These are phyloP conservation scores for Drosophila bipectinata DNA, from an alignment of 1,140 invertebrate genomes.

Conservation along the genomic window DNA sequence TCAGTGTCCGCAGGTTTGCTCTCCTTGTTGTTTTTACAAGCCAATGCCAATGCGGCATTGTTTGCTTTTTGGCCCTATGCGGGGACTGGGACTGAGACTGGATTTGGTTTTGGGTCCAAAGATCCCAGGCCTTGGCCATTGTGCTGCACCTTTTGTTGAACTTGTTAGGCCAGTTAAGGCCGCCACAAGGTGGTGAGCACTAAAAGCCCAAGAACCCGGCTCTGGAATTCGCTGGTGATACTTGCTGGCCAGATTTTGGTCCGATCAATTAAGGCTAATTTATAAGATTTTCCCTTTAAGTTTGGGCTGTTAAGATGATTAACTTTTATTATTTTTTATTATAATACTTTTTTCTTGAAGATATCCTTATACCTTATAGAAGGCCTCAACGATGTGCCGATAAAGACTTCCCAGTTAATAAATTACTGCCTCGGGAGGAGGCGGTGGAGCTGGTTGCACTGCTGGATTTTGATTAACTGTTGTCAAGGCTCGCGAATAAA, in stretches of 20 bases:
- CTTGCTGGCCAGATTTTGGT: slow-evolving; percentile 9
- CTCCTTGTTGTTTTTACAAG: slow-evolving; percentile 53
- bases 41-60: slow-evolving; percentile 49
- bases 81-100: slow-evolving; percentile 9
- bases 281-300: background rate
- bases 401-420: slow-evolving; percentile 72
- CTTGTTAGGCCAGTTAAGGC: slow-evolving; percentile 38
- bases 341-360: background rate
- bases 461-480: slow-evolving; percentile 70
- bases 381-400: slow-evolving; percentile 57
- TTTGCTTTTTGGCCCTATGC: slow-evolving; percentile 54
- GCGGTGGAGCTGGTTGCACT: background rate
- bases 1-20: slow-evolving; percentile 45
- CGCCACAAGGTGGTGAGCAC: slow-evolving; percentile 12
- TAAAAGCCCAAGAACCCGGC: background rate
- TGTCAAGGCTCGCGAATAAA: slow-evolving; percentile 34
- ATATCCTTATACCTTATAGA: background rate
- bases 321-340: background rate
- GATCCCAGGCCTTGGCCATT: slow-evolving; percentile 48
- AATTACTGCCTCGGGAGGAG: slow-evolving; percentile 54
- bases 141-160: slow-evolving; percentile 53
- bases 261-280: slow-evolving; percentile 24
- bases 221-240: slow-evolving; percentile 17
- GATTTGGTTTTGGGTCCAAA: slow-evolving; percentile 14
- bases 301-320: background rate